Percentiles rank a stretch among this genome's conserved stretches.
Evolutionary conservation across 2,113 vertebrate species (phyloP).

Genomic region (Ciconia maguari): DNA sequence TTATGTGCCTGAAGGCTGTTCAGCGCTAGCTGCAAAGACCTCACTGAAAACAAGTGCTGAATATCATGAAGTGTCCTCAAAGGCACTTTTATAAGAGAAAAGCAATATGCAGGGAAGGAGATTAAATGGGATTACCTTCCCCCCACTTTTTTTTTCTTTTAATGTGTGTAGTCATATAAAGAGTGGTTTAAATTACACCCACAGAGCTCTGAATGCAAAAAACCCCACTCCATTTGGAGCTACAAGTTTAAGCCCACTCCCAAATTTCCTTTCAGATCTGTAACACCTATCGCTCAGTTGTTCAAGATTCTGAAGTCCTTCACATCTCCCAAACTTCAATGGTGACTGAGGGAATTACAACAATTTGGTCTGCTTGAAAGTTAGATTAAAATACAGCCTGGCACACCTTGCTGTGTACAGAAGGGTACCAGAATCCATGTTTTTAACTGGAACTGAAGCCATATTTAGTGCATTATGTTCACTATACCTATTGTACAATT

Average conservation of each 20-base stretch:
- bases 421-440: background rate
- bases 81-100: background rate
- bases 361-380: background rate
- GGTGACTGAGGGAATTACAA: background rate
- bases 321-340: background rate
- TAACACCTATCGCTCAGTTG: background rate
- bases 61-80: background rate
- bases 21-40: background rate
- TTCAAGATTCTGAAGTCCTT: background rate
- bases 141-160: background rate
- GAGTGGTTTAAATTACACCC: background rate
- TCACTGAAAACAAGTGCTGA: background rate
- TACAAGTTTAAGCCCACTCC: background rate
- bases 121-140: background rate
- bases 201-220: background rate
- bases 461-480: background rate
- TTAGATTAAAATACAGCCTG: background rate
- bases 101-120: background rate
- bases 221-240: background rate
- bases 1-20: background rate
- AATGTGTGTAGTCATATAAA: background rate
- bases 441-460: background rate
- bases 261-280: background rate
- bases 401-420: background rate
- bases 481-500: background rate